Conservation (phyloP, 2,797 vertebrate genomes). For the Arctocebus calabarensis region DNA sequence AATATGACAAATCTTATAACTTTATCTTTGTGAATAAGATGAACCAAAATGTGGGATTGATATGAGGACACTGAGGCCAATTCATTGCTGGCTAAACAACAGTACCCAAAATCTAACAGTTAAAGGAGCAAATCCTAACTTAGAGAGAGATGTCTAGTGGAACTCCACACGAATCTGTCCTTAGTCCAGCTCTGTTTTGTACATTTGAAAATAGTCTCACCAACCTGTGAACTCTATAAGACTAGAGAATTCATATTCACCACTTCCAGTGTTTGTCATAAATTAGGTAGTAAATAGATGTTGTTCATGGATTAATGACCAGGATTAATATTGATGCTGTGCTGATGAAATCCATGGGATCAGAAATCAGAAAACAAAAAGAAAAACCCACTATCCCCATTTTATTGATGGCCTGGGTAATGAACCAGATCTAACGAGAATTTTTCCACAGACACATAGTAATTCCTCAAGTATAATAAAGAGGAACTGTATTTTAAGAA, state of each 20-base stretch:
- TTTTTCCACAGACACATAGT: background rate
- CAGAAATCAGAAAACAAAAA: background rate
- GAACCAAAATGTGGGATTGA: background rate
- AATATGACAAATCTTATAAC: background rate
- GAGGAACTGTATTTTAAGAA: background rate
- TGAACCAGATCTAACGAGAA: background rate
- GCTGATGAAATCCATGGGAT: background rate
- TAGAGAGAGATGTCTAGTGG: background rate
- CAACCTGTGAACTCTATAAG: background rate
- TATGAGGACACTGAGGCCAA: background rate
- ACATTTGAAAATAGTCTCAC: background rate
- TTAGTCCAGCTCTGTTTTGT: background rate
- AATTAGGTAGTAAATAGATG: background rate
- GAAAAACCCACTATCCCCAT: background rate
- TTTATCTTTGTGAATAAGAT: conserved; percentile 18
- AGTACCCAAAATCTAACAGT: background rate
- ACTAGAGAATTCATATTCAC: background rate
- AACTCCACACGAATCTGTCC: background rate
- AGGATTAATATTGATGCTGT: background rate
- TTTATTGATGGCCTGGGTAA: background rate
- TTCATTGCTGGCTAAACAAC: background rate
- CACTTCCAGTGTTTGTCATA: background rate
- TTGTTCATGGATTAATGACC: conserved; percentile 3
- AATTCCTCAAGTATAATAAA: conserved; percentile 43
- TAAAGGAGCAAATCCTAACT: background rate